Base-by-base conservation (phyloP, 2,888 invertebrate species). In the Nesidiocoris tenuis region DNA sequence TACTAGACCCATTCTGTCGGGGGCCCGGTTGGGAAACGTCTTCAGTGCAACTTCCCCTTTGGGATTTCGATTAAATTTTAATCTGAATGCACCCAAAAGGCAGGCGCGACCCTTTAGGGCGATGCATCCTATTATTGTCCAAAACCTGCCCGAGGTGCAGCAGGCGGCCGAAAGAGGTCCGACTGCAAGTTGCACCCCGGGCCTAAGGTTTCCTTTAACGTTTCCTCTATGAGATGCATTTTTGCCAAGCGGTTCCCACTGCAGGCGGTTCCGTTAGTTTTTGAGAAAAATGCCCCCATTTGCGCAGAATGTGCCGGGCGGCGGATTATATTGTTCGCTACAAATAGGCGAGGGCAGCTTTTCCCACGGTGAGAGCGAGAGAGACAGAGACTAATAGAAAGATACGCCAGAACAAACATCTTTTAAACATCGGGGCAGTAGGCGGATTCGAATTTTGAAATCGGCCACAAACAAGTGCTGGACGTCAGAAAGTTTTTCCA, bases 111-210 rank as follows among this genome's bases (percentile, higher is more conserved):
- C 39, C 39, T 39, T 39, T 39, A 39, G 39, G 39, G 39, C 7
- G 55, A 55, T 67, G 67, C 67, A 67, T 67, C 67, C 67, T 55
- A 67, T 39, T 39, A 39, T 67, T 67, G 67, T 67, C 67, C 19
- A 21, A 56, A 67, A 67, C 67, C 67, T 55, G 67, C 67, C 39
- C 22, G 16, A n/a, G 67, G 67, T 67, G 67, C 67, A 67, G 39
- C 67, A 21, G 39, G 18, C n/a, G n/a, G n/a, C n/a, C n/a, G n/a
- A n/a, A n/a, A n/a, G 39, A 39, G 12, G 39, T 12, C 39, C 39
- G n/a, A 7, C 39, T 12, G 39, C 39, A 3, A 3, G 39, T 39
- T 39, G 39, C 39, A 39, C 39, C 39, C 39, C 3, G 39, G 3
- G 39, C 39, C 39, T 39, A 39, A 39, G 39, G 39, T 39, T 39